Base-by-base conservation (phyloP, 2,888 invertebrate genomes). In the Euphydryas editha region DNA sequence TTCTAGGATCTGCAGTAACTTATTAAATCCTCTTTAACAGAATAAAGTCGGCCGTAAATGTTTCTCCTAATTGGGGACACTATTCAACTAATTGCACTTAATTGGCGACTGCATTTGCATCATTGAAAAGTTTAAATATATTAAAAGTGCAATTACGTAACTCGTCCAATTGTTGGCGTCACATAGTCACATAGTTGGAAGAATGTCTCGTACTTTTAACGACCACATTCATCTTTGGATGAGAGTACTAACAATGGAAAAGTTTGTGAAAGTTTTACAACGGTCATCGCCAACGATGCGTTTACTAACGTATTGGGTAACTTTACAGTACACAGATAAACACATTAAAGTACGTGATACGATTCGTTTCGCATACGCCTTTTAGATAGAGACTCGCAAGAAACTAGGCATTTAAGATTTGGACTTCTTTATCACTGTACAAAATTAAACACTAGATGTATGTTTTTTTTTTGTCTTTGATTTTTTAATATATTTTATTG, bases 81-180 rank as follows among this genome's bases (percentile, higher is more conserved):
- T 65, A 30, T 49, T 49, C 56, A 49, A 57, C 49, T 57, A 66
- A 66, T 62, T 61, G 44, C 36, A n/a, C 57, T 62, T 44, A 66
- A 62, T 66, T 61, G 65, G 42, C 55, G 42, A 21, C 39, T 59
- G 21, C 46, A 56, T 49, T 49, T 49, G 15, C 49, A 24, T 49
- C 49, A 49, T 24, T 51, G 15, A 24, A 47, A 15, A 51, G 21
- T n/a, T 24, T 51, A 51, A 24, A 51, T 1, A 51, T 24, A 15
- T 24, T 7, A n/a, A 24, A 15, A 51, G 15, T 1, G 13, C 2
- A 8, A 6, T 20, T 24, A 46, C 30, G 30, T 30, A 30, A 30
- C 30, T 30, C 42, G 15, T 44, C n/a, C 11, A 39, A 39, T 39
- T 13, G 39, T n/a, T 44, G n/a, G n/a, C n/a, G 42, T 44, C 15